These are phyloP conservation scores for Bugula neritina DNA, from an alignment of 2,888 invertebrate species.

Conservation along the genomic window DNA sequence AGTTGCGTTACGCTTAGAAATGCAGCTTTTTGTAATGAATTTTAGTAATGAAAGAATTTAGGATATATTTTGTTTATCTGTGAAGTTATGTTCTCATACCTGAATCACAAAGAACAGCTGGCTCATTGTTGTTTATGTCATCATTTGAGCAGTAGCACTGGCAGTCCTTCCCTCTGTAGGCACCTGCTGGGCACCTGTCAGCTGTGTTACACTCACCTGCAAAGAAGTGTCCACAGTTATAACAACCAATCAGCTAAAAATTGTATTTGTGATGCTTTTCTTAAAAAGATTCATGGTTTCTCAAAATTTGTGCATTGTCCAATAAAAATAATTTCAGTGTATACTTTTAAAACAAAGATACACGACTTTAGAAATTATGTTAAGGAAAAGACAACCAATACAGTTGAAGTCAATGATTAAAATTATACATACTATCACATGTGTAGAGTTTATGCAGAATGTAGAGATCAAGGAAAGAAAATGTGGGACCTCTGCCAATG, in stretches of 20 bases:
- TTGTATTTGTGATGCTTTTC: no score
- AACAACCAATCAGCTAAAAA: no score
- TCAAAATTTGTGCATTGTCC: no score
- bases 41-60: background rate
- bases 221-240: background rate
- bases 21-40: no score
- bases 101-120: background rate
- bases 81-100: background rate
- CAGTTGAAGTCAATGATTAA: background rate
- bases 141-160: background rate
- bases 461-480: constrained; percentile 1
- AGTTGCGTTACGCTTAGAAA: no score
- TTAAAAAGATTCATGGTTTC: no score
- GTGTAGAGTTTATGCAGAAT: background rate
- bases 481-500: background rate
- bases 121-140: background rate
- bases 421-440: constrained; percentile 5
- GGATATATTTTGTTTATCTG: background rate
- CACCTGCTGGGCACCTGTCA: background rate
- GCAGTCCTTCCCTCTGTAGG: constrained; percentile 4
- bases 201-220: background rate
- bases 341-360: no score
- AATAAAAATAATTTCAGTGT: no score
- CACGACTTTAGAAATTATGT: no score
- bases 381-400: background rate